Percentiles rank a stretch among this genome's conserved stretches.
Conservation (phyloP, 2,888 invertebrate species). For the Eucriotettix oculatus region DNA sequence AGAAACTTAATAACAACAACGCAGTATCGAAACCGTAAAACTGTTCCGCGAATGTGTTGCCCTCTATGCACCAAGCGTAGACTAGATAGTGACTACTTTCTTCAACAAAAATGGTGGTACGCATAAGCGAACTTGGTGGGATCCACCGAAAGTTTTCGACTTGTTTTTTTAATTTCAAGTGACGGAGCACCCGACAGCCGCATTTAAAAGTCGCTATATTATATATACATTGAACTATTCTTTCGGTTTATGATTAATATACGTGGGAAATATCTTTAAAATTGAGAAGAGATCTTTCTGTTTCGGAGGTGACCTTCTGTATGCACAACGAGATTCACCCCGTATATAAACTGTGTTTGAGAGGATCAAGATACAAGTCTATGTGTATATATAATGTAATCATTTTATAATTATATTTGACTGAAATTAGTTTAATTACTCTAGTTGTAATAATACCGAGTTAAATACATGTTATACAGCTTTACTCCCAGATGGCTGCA, state of each 20-base stretch:
- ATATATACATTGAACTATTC: no score
- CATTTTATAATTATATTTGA: no score
- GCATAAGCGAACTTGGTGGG: not conserved
- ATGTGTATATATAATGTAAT: no score
- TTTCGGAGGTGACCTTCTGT: conserved; percentile 8
- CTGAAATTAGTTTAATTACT: no score
- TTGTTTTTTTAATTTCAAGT: not conserved
- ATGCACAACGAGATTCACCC: not conserved
- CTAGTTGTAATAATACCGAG: no score
- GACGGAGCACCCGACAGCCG: not conserved
- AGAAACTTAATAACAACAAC: no score
- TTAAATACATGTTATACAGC: no score
- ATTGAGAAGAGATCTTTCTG: conserved; percentile 3
- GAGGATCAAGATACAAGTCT: no score
- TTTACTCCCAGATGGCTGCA: not conserved
- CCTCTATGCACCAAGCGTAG: not conserved
- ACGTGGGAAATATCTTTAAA: not conserved
- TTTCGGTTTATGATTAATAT: not conserved
- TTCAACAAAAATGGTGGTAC: conserved; percentile 10
- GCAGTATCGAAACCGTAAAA: no score
- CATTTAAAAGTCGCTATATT: not conserved
- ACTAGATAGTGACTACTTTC: not conserved
- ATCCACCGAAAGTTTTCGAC: not conserved
- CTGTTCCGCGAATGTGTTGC: not conserved
- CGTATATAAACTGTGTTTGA: no score